These are phyloP conservation scores for Loripinus fragilis DNA, from an alignment of 2,888 invertebrate genomes.

Conservation along the genomic window DNA sequence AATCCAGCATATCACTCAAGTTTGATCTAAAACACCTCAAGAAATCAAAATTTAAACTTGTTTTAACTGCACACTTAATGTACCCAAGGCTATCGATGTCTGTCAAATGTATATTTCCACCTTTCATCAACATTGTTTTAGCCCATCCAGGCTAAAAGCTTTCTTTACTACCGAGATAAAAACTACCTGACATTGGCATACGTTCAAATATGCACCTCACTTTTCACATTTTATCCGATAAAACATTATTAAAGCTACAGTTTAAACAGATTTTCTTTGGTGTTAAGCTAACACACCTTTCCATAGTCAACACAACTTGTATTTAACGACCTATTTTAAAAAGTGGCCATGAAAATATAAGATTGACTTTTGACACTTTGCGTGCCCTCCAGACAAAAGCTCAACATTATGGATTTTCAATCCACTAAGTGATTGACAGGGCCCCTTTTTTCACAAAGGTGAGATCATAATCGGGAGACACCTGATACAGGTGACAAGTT, in stretches of 20 bases:
- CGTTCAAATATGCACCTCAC: background rate
- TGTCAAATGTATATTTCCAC: too few species aligned
- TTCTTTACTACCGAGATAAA: background rate
- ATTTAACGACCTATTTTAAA: background rate
- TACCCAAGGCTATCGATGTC: too few species aligned
- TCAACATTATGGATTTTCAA: background rate
- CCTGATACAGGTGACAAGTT: conserved; percentile 1
- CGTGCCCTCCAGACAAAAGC: background rate
- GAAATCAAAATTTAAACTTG: too few species aligned
- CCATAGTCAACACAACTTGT: background rate
- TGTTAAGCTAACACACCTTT: background rate
- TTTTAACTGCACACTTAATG: too few species aligned
- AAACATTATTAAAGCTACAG: background rate
- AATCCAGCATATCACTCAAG: too few species aligned
- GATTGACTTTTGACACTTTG: conserved; percentile 18
- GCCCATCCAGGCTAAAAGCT: too few species aligned
- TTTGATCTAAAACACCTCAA: too few species aligned
- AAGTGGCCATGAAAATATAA: background rate
- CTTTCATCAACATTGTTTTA: too few species aligned
- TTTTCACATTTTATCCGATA: conserved; percentile 8
- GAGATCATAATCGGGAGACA: conserved; percentile 1
- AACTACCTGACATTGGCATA: background rate
- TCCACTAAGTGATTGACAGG: background rate
- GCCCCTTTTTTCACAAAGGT: background rate
- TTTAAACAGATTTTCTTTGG: conserved; percentile 7